Conservation (phyloP, 2,888 invertebrate genomes). For the Callyntrura guangdongensis region DNA sequence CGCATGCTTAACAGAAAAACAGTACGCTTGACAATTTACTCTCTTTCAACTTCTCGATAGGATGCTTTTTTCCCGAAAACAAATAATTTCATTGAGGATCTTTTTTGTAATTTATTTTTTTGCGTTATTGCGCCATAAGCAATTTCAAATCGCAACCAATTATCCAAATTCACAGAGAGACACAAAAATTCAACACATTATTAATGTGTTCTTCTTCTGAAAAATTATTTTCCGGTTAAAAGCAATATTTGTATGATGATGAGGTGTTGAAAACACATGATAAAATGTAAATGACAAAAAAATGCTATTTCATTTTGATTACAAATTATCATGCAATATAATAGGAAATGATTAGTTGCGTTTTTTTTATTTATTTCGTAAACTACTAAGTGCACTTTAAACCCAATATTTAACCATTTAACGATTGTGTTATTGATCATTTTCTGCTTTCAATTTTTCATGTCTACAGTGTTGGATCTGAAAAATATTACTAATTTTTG, state of each 20-base stretch:
- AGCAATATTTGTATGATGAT: neutral
- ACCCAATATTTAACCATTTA: slow-evolving; percentile 5
- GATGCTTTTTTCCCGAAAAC: slow-evolving; percentile 3
- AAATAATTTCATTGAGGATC: neutral
- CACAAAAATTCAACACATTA: neutral
- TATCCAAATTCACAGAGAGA: neutral
- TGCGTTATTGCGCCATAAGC: neutral
- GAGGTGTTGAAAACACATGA: slow-evolving; percentile 1
- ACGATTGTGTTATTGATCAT: neutral
- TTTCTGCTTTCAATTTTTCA: neutral
- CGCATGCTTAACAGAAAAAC: neutral
- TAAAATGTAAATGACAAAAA: neutral
- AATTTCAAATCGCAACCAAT: neutral
- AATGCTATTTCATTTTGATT: slow-evolving; percentile 36
- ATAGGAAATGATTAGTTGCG: slow-evolving; percentile 3
- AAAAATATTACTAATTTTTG: slow-evolving; percentile 22
- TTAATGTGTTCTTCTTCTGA: neutral
- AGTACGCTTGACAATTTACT: neutral
- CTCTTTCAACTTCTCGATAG: too few relatives aligned
- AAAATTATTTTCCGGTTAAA: slow-evolving; percentile 37
- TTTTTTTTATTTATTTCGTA: neutral
- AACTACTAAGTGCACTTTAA: slow-evolving; percentile 19
- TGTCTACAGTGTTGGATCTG: too few relatives aligned
- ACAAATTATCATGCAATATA: neutral
- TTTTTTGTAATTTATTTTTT: slow-evolving; percentile 2